Base-by-base conservation (phyloP, 2,113 vertebrate genomes). In the Gnathonemus longibarbis region DNA sequence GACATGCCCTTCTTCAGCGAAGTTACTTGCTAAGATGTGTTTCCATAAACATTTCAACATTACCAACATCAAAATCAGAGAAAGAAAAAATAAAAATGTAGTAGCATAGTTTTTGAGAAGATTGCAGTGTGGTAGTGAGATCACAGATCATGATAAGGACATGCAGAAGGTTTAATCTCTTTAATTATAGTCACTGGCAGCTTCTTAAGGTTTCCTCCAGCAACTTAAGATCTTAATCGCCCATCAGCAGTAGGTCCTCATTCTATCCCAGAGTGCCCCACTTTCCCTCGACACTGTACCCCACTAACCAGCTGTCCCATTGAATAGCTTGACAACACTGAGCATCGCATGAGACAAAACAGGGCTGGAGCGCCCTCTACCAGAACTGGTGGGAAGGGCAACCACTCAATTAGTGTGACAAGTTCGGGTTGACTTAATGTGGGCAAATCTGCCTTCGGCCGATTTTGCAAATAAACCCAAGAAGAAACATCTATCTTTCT, bases 181-280 rank as follows among this genome's bases (percentile, higher is more conserved):
- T 88, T 87, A 88, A 88, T 90, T 77, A 87, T 27, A 88, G 86
- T 52, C 35, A 42, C 66, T 39, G 31, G 89, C 27, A 56, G 66
- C 3, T 39, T 31, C 42, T 39, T 48, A 42, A 48, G 48, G 24
- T 62, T 88, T 62, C 21, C 42, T n/a, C 19, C 31, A 45, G 45
- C 58, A 74, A 46, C 15, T 66, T 88, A 70, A 70, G 88, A 88
- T 45, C 58, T 21, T 52, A 53, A 56, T 74, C 35, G 0, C 62
- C 46, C 62, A 21, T 87, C 58, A 83, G 77, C 77, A 83, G 77
- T 42, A 46, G 19, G 70, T 84, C 24, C 45, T 15, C 45, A 15
- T 21, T 77, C 58, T 80, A 21, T n/a, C 49, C 19, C 89, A 19
- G 42, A 24, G 52, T 85, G 21, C 7, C 11, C 45, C 39, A 8